Evolutionary conservation across 2,113 vertebrate species (phyloP).

Genomic region (Alethe diademata): DNA sequence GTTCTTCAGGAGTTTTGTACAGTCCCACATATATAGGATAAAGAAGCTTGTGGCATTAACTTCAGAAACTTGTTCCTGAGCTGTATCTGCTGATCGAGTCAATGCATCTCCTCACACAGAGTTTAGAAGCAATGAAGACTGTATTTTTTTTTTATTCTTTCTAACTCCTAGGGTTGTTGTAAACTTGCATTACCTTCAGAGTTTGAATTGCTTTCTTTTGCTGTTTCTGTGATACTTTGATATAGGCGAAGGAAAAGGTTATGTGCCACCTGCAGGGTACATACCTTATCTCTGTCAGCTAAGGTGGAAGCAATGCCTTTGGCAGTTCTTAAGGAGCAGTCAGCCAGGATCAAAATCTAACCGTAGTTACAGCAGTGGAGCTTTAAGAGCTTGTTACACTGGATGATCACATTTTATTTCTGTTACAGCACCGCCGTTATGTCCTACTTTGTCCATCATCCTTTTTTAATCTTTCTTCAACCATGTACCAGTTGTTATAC

Average conservation of each 20-base stretch:
- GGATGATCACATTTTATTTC: not conserved
- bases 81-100: fast-evolving
- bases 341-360: not conserved
- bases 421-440: not conserved
- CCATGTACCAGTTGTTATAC: fast-evolving
- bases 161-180: not conserved
- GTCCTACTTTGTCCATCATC: not conserved
- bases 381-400: not conserved
- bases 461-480: not conserved
- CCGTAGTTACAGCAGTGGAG: fast-evolving
- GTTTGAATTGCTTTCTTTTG: not conserved
- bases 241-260: not conserved
- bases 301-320: not conserved
- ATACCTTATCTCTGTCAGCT: not conserved
- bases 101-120: not conserved
- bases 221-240: not conserved
- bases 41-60: not conserved
- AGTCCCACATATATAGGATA: not conserved
- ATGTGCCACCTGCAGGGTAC: not conserved
- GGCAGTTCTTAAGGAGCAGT: not conserved
- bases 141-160: not conserved
- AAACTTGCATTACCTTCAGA: not conserved
- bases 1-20: not conserved
- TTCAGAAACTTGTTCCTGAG: not conserved
- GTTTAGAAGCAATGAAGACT: not conserved